Evolutionary conservation across 2,797 vertebrate species (phyloP), one percentile per base, ranked within the genome.

Genomic region (Spinus pinus): DNA sequence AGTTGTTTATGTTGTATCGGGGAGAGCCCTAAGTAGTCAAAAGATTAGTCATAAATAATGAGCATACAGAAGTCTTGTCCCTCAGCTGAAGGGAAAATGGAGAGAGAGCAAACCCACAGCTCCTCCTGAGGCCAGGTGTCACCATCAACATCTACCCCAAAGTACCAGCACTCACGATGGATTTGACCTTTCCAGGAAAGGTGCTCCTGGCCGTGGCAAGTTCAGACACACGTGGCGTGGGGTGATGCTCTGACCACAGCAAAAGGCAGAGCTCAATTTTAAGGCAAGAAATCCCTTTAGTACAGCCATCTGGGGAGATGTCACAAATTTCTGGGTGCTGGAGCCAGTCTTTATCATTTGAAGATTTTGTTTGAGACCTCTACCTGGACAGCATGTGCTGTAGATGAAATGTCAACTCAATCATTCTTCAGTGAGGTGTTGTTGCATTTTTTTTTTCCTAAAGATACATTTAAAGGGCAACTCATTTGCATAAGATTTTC

Each of bases 381-480:
- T 72, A 79, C 78, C 80, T 93, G 93, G 86, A 79, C 77, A 90
- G 72, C 35, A 24, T 21, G 31, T 1, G 12, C 62, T 79, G 70
- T 42, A 79, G 77, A 80, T 57, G 70, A 96, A 96, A 95, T 93
- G 88, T 74, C 91, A 94, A 10, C 81, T 93, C 94, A 82, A 69
- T 91, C 86, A 81, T 81, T 95, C 82, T 85, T 93, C 74, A 66
- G 80, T 47, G 35, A 73, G 37, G 44, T 66, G 66, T 41, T 85
- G 81, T 74, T 88, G 58, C 73, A 2, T 81, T 90, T 74, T 86
- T 92, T 92, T 74, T 35, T 60, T 7, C 11, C 56, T 49, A 51
- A 93, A 84, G 80, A 90, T 90, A 54, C 35, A 61, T 94, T 93
- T 84, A 95, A 97, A 95, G 93, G 91, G 94, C 82, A 96, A 67